A percentile compares a stretch with the other conserved stretches of the same genome.
These are phyloP conservation scores for Nerophis lumbriciformis DNA, from an alignment of 2,113 vertebrate genomes.

Conservation along the genomic window DNA sequence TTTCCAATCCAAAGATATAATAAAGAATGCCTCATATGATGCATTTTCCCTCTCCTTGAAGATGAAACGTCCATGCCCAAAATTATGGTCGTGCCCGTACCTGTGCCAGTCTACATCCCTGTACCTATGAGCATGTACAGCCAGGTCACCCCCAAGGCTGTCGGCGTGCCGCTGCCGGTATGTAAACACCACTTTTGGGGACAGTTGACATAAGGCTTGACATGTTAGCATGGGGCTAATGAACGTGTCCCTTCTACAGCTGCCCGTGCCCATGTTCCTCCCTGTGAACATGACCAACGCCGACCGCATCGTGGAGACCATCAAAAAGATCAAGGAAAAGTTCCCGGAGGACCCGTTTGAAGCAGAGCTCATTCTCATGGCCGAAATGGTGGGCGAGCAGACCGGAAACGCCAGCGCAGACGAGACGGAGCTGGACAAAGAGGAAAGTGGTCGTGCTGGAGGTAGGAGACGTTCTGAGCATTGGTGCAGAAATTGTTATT, in stretches of 20 bases:
- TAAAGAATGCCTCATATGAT: neutral
- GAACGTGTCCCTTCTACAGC: constrained; percentile 50
- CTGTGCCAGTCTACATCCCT: constrained; percentile 90
- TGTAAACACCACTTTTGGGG: constrained; percentile 38
- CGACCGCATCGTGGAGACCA: constrained; percentile 78
- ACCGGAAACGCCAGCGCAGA: constrained; percentile 14
- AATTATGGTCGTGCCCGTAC: constrained; percentile 83
- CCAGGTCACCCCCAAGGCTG: constrained; percentile 82
- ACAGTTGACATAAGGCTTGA: neutral
- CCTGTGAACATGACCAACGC: constrained; percentile 81
- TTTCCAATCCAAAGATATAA: no score
- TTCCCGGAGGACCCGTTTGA: constrained; percentile 85
- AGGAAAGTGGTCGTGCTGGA: constrained; percentile 37
- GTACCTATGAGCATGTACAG: constrained; percentile 92
- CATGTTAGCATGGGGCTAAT: neutral
- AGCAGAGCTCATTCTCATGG: constrained; percentile 94
- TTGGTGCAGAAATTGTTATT: no score
- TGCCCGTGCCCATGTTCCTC: constrained; percentile 90
- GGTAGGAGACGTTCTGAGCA: neutral
- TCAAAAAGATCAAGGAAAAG: constrained; percentile 87
- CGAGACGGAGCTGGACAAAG: constrained; percentile 23
- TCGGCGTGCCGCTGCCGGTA: constrained; percentile 90
- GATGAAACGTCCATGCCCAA: constrained; percentile 58
- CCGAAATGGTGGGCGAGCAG: constrained; percentile 93
- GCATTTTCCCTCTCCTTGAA: constrained; percentile 9